Evolutionary conservation across 2,797 vertebrate genomes (phyloP).

Genomic region (Acestrorhynchus altus): DNA sequence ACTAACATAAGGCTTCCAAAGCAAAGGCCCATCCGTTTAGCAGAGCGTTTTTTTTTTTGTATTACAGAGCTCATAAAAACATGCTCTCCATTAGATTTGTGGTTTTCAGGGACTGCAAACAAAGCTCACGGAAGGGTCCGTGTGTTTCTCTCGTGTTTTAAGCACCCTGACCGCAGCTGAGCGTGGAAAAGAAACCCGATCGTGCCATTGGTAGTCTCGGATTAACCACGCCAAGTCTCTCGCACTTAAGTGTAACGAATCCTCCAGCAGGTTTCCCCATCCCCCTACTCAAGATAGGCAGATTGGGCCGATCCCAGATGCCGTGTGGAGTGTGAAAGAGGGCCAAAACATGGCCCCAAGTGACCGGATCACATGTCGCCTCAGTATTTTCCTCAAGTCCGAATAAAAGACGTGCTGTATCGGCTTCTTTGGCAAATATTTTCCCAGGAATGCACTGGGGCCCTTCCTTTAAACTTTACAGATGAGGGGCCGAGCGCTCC

Average conservation of each 20-base stretch:
- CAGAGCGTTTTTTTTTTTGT: slow-evolving; percentile 61
- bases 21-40: slow-evolving; percentile 55
- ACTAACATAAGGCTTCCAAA: slow-evolving; percentile 60
- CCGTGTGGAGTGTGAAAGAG: slow-evolving; percentile 39
- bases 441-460: slow-evolving; percentile 52
- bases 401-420: slow-evolving; percentile 57
- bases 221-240: slow-evolving; percentile 64
- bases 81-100: slow-evolving; percentile 59
- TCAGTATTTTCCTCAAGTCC: slow-evolving; percentile 47
- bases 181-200: slow-evolving; percentile 62
- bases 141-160: slow-evolving; percentile 41
- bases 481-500: slow-evolving; percentile 55
- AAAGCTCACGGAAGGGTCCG: slow-evolving; percentile 41
- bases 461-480: slow-evolving; percentile 47
- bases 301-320: slow-evolving; percentile 34
- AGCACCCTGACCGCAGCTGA: slow-evolving; percentile 57
- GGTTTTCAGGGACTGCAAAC: slow-evolving; percentile 53
- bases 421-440: slow-evolving; percentile 52
- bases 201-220: slow-evolving; percentile 57
- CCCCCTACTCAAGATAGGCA: slow-evolving; percentile 14
- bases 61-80: slow-evolving; percentile 59
- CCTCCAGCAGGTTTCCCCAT: slow-evolving; percentile 37
- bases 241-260: slow-evolving; percentile 69
- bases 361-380: slow-evolving; percentile 61
- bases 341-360: slow-evolving; percentile 23